Evolutionary conservation across 2,888 invertebrate species (phyloP).

Genomic region (Drosophila dives): DNA sequence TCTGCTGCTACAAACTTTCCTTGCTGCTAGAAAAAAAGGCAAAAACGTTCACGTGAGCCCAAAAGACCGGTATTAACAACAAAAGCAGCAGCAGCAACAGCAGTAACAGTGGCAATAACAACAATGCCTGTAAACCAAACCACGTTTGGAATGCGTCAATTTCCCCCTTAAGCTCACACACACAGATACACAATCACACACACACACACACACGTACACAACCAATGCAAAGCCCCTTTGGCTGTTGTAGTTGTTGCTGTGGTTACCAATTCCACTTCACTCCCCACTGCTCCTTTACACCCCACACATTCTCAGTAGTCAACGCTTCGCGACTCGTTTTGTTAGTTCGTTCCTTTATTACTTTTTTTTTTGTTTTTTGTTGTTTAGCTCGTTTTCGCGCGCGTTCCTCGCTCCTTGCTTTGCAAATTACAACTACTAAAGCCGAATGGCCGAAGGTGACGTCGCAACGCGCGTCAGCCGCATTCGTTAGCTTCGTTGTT

Average conservation of each 20-base stretch:
- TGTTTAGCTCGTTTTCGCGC: conserved; percentile 66
- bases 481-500: conserved; percentile 38
- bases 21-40: conserved; percentile 29
- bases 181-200: conserved; percentile 12
- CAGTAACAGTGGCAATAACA: conserved; percentile 28
- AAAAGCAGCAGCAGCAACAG: conserved; percentile 40
- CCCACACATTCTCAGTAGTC: conserved; percentile 18
- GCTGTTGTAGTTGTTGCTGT: conserved; percentile 50
- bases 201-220: conserved; percentile 8
- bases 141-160: conserved; percentile 74
- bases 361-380: conserved; percentile 45
- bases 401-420: conserved; percentile 77
- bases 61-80: conserved; percentile 72
- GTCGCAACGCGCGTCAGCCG: conserved; percentile 58
- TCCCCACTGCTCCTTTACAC: conserved; percentile 8
- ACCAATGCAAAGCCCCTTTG: conserved; percentile 3
- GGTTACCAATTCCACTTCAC: conserved; percentile 48
- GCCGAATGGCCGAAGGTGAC: conserved; percentile 64
- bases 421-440: conserved; percentile 79
- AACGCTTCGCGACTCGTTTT: conserved; percentile 38
- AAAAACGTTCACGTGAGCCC: conserved; percentile 56
- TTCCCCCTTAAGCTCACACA: conserved; percentile 41
- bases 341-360: conserved; percentile 36
- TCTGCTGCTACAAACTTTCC: conserved; percentile 40
- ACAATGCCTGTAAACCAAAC: conserved; percentile 45